Conservation (phyloP, 2,888 invertebrate genomes). For the Gnatocerus cornutus region DNA sequence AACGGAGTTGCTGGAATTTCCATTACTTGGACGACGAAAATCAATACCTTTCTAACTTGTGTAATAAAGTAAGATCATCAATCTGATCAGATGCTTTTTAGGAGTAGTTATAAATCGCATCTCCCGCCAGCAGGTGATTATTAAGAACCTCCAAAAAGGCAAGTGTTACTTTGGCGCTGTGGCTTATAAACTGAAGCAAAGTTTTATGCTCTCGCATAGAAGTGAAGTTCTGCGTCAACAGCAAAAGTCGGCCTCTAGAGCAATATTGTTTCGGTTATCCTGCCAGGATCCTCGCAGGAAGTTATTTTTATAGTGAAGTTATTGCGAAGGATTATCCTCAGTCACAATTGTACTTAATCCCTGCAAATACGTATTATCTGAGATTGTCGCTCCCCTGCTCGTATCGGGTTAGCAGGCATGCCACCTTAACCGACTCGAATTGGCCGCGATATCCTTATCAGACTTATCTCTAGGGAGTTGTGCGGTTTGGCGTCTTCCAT, state of each 20-base stretch:
- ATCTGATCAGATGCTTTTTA: neutral
- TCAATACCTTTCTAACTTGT: constrained; percentile 4
- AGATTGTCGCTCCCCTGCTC: constrained; percentile 52
- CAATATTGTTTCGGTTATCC: constrained; percentile 44
- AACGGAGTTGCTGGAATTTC: neutral
- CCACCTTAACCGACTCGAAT: constrained; percentile 50
- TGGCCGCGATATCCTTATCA: constrained; percentile 55
- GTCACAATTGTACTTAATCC: constrained; percentile 57
- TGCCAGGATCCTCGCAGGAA: constrained; percentile 17
- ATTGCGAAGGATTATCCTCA: constrained; percentile 52
- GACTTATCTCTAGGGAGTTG: constrained; percentile 55
- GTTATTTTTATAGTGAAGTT: constrained; percentile 46
- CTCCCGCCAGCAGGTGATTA: too few relatives aligned
- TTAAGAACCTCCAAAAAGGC: too few relatives aligned
- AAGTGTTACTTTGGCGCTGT: too few relatives aligned
- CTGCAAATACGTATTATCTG: constrained; percentile 57
- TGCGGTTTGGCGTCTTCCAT: constrained; percentile 55
- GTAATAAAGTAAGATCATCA: constrained; percentile 2
- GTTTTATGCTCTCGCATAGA: too few relatives aligned
- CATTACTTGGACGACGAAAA: neutral
- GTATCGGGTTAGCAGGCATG: constrained; percentile 53
- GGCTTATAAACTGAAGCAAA: too few relatives aligned
- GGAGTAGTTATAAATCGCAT: neutral
- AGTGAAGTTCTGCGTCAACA: too few relatives aligned
- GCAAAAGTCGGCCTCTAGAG: neutral